phyloP scores from a whole-genome alignment of 2,888 invertebrate genomes.

The Athetis lepigone region DNA sequence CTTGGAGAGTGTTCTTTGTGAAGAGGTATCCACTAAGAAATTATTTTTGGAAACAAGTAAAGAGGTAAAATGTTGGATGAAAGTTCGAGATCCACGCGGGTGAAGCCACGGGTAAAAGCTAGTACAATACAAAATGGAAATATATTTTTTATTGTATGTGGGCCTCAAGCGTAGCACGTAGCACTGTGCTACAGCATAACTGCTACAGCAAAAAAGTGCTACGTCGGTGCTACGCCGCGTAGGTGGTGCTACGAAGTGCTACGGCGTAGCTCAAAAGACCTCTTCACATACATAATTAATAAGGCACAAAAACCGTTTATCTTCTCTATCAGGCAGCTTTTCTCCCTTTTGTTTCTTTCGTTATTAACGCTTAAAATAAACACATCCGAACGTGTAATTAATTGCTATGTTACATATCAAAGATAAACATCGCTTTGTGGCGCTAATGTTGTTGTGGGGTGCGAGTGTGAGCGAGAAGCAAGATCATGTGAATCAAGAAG shows the following conservation, averaged over 20 bases:
- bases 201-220: background rate
- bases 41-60: no score
- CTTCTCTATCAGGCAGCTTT: no score
- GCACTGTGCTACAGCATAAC: background rate
- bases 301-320: no score
- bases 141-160: no score
- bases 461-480: conserved; percentile 16
- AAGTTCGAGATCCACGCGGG: no score
- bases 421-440: conserved; percentile 51
- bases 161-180: background rate
- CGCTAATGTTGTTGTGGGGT: conserved; percentile 18
- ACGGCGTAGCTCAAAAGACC: conserved; percentile 2
- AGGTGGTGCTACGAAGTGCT: background rate
- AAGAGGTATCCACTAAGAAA: no score
- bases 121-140: no score
- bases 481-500: background rate
- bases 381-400: conserved; percentile 35
- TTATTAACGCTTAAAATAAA: conserved; percentile 22
- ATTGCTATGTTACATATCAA: conserved; percentile 59
- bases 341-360: no score
- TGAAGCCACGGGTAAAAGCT: no score
- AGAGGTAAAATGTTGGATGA: no score
- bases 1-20: no score
- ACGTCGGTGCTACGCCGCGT: conserved; percentile 5
- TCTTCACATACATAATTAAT: no score